Conservation (phyloP, 1,140 invertebrate genomes). For the Arctopsyche grandis region DNA sequence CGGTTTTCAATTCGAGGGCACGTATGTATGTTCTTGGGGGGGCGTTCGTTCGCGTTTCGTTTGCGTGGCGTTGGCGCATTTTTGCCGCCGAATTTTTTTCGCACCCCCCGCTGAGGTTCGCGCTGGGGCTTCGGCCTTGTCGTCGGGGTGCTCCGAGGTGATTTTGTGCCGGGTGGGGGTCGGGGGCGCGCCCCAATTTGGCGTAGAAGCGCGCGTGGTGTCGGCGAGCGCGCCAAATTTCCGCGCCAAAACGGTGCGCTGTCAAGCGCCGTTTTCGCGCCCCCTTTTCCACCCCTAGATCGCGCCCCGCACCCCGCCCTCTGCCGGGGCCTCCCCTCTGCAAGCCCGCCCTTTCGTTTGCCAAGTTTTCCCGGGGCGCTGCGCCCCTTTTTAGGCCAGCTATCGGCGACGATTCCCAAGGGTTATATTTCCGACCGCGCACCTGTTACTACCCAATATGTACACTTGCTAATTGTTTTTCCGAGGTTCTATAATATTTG, state of each 20-base stretch:
- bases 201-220: not conserved
- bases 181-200: not conserved
- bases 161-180: not conserved
- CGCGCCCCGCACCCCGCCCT: too few species aligned
- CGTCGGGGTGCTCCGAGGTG: not conserved
- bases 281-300: not conserved
- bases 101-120: conserved; percentile 10
- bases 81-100: not conserved
- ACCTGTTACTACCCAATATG: not conserved
- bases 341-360: not conserved
- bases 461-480: too few species aligned
- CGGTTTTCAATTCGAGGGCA: too few species aligned
- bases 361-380: not conserved
- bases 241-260: conserved; percentile 28
- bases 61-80: not conserved
- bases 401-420: not conserved
- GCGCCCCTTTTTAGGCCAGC: not conserved
- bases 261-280: conserved; percentile 15
- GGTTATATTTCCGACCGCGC: not conserved
- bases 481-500: not conserved
- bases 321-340: too few species aligned
- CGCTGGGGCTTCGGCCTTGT: not conserved
- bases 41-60: too few species aligned
- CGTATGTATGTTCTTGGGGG: too few species aligned
- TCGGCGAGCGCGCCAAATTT: conserved; percentile 29